Evolutionary conservation across 2,888 invertebrate genomes (phyloP), one percentile per base, ranked within the genome.

Genomic region (Theristus sp.): DNA sequence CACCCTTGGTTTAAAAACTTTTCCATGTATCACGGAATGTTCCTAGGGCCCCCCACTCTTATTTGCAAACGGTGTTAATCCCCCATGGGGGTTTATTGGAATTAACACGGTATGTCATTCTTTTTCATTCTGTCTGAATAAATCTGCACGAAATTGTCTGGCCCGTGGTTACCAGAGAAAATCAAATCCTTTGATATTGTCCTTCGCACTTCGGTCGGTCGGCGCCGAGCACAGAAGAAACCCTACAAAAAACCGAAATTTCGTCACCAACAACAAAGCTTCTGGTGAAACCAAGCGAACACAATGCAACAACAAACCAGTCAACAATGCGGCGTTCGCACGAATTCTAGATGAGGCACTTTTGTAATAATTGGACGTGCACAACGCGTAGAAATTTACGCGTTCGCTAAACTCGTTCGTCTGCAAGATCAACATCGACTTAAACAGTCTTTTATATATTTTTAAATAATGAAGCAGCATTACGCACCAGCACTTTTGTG

Each of bases 311-410:
- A 10, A 52, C 64, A 66, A 66, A 74, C 75, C 78, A 58, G 73
- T 72, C 66, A 79, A 74, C 60, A 75, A 69, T 20, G 77, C 79
- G 29, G 79, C 77, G 68, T 78, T 79, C 62, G 74, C 72, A 59
- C 76, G 74, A 30, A 79, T 76, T 62, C 75, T 73, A 28, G 75
- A 62, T 70, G 75, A 75, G 38, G 67, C 61, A 63, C 75, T 75
- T 62, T 76, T 78, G 70, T 76, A 79, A 67, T 78, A 79, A 24
- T 75, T 71, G 31, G 76, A 71, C 66, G 74, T 74, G 17, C 75
- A 75, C 70, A 78, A 75, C 47, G 77, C 75, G 67, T 82, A 81
- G 66, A 80, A 77, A 62, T 81, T 80, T 38, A 82, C 77, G 60
- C 80, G 76, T 55, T 82, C 82, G 54, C 80, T 78, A 67, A 82